Evolutionary conservation across 2,113 vertebrate species (phyloP), one percentile per base, ranked within the genome.

Genomic region (Tautogolabrus adspersus): DNA sequence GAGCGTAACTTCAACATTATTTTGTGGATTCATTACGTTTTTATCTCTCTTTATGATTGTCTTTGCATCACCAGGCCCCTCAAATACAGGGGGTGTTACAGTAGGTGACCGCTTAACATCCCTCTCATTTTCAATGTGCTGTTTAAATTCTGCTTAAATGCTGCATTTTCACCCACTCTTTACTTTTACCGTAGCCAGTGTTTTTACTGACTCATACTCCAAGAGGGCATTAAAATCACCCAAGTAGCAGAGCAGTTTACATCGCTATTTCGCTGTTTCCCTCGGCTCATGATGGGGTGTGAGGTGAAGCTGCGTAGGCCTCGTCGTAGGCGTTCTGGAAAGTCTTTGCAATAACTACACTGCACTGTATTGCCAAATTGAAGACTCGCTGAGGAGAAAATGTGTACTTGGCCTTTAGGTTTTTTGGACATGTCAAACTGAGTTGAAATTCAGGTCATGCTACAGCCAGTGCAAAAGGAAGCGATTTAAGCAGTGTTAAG

Each of bases 241-340:
- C 69, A 58, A 38, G 44, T 42, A 66, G 68, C 22, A 55, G 13
- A 57, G 37, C 55, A 10, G 47, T 46, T 72, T 63, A 54, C 44
- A 57, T 58, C 1, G 16, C 44, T 69, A 1, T 82, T 76, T 66
- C 0, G 12, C 44, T 46, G 10, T 49, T 64, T 59, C 67, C 72
- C 42, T 73, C 12, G 60, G 58, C 69, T 47, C 47, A 6, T 68
- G 18, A 34, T n/a, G 61, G 40, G 55, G 57, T 57, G 58, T 72
- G n/a, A 62, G 62, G 62, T 74, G 72, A 83, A 82, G 65, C 52
- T 30, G 65, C 9, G 72, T 82, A 66, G 75, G 78, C 70, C 15
- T 34, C 10, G 15, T 72, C 0, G 83, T 68, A 66, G 74, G 74
- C 37, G 70, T 77, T 67, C 18, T 58, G 21, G 52, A 68, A 71